Base-by-base conservation (phyloP, 2,888 invertebrate genomes). In the Zygogramma bicolorata region DNA sequence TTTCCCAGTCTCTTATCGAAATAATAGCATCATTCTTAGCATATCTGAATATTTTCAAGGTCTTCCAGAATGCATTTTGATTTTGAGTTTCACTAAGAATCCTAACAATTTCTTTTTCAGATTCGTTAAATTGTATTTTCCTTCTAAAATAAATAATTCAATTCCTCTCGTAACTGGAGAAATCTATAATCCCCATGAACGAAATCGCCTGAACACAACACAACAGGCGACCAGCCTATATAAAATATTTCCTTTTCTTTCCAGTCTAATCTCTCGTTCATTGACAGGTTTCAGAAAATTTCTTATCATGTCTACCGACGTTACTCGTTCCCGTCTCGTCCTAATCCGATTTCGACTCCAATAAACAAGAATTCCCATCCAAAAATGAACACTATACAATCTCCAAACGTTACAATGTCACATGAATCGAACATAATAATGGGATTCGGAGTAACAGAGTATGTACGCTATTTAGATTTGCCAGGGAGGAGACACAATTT, bases 331-430 rank as follows among this genome's bases (percentile, higher is more conserved):
- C 59, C 27, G 46, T 42, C 40, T 15, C 29, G 31, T 46, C 67
- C 59, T 67, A 59, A 67, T 59, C 67, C 67, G 59, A 67, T 67
- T 67, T 40, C 46, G 67, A 67, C 31, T 67, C 59, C 59, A 67
- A 67, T 67, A 67, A 67, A 67, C 59, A 67, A 67, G 59, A 38
- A 59, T 59, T 58, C 46, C 67, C 40, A 67, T 59, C 59, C 31
- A 59, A 31, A 59, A 67, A 67, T 67, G 67, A 67, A 67, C 67
- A 67, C 67, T 67, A 67, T 20, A 67, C 67, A 67, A 67, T 67
- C 67, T 59, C 46, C 67, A 46, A 67, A 67, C 67, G 67, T 29
- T 59, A 15, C 46, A 59, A 25, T 59, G 67, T 67, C 59, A 67
- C 29, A 59, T 67, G 59, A 67, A 67, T 57, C 42, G 59, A 67